Evolutionary conservation across 2,797 vertebrate species (phyloP).

Genomic region (Gadopsis marmoratus): DNA sequence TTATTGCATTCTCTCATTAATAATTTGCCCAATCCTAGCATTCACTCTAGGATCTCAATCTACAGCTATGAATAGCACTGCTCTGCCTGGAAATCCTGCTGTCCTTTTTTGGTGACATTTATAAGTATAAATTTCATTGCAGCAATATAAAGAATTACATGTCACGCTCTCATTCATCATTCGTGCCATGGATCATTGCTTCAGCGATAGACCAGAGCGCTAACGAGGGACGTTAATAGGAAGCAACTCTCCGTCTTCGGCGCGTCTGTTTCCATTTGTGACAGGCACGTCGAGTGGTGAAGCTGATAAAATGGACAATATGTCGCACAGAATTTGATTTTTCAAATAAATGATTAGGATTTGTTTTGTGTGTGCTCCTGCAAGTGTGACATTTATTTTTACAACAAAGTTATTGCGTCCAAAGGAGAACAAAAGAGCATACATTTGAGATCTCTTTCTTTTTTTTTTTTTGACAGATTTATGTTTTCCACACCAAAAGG

Average conservation of each 20-base stretch:
- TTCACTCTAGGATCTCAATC: background rate
- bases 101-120: constrained; percentile 73
- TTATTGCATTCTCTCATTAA: constrained; percentile 32
- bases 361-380: constrained; percentile 11
- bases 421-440: background rate
- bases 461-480: constrained; percentile 33
- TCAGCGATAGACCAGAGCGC: constrained; percentile 41
- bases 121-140: constrained; percentile 78
- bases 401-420: background rate
- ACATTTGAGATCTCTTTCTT: background rate
- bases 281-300: constrained; percentile 37
- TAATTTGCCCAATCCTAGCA: constrained; percentile 23
- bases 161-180: constrained; percentile 77
- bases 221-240: constrained; percentile 45
- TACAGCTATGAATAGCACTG: constrained; percentile 53
- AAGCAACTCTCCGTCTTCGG: constrained; percentile 38
- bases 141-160: constrained; percentile 75
- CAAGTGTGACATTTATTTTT: constrained; percentile 29
- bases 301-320: constrained; percentile 55
- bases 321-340: constrained; percentile 37
- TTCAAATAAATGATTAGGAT: constrained; percentile 30
- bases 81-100: constrained; percentile 27
- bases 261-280: constrained; percentile 40
- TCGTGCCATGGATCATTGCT: constrained; percentile 76
- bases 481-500: constrained; percentile 19